A percentile compares a stretch with the other conserved stretches of the same genome.
phyloP scores from a whole-genome alignment of 2,888 invertebrate species.

The Tolmerus cingulatus region DNA sequence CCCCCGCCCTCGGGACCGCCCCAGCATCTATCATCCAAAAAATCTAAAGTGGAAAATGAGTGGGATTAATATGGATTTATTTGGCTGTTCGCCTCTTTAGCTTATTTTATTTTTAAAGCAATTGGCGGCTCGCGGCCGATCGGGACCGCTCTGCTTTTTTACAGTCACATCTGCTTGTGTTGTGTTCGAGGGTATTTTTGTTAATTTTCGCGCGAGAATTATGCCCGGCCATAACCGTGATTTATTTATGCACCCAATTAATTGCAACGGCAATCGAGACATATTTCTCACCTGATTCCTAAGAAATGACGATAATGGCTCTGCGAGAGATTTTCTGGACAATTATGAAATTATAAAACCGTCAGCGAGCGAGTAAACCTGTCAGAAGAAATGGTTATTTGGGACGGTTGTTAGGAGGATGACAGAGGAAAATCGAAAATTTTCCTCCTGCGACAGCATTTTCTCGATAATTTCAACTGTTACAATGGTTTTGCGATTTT shows the following conservation, averaged over 20 bases:
- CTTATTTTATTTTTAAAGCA: background rate
- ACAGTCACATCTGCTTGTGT: background rate
- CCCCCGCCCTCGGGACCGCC: background rate
- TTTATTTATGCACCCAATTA: background rate
- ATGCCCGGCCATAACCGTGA: background rate
- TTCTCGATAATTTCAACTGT: background rate
- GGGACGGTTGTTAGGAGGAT: background rate
- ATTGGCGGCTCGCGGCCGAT: background rate
- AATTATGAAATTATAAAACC: background rate
- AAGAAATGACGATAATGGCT: background rate
- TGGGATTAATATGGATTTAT: background rate
- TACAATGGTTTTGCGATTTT: background rate
- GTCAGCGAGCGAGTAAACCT: background rate
- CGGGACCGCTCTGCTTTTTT: background rate
- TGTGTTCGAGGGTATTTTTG: background rate
- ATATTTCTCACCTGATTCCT: background rate
- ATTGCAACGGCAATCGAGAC: background rate
- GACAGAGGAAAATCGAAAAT: background rate
- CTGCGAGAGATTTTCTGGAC: background rate
- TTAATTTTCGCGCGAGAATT: background rate
- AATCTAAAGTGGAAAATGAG: background rate
- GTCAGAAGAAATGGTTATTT: background rate
- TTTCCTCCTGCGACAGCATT: background rate
- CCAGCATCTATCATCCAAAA: background rate
- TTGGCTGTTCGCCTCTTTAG: background rate